Conservation (phyloP, 1,140 invertebrate species). For the Drosophila willistoni region DNA sequence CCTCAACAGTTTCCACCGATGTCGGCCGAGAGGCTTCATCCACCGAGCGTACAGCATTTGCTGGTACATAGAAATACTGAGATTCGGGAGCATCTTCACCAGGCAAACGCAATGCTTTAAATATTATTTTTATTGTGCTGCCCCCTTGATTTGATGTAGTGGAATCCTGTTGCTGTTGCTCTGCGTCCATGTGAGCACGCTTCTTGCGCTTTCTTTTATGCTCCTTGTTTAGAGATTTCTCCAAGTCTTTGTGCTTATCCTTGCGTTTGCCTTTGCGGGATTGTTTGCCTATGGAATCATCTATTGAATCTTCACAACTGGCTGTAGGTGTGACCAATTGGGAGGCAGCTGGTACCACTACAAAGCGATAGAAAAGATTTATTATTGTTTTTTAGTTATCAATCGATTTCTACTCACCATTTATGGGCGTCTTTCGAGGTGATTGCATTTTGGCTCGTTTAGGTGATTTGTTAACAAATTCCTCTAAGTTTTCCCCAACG, state of each 20-base stretch:
- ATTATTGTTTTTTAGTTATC: not conserved
- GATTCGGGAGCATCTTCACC: slow-evolving; percentile 84
- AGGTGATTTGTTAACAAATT: slow-evolving; percentile 51
- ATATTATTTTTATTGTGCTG: slow-evolving; percentile 86
- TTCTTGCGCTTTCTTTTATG: slow-evolving; percentile 90
- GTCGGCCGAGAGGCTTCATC: slow-evolving; percentile 79
- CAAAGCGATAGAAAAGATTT: slow-evolving; percentile 33
- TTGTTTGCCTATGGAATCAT: slow-evolving; percentile 63
- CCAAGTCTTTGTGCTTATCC: slow-evolving; percentile 87
- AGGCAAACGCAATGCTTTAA: slow-evolving; percentile 91
- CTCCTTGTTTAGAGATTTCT: slow-evolving; percentile 85
- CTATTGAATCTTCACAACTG: slow-evolving; percentile 67
- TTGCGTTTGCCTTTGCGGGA: slow-evolving; percentile 86
- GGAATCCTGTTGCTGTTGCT: slow-evolving; percentile 83
- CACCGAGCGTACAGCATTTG: slow-evolving; percentile 78
- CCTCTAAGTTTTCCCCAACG: slow-evolving; percentile 43
- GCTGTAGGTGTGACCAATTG: slow-evolving; percentile 24
- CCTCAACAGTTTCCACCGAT: slow-evolving; percentile 81
- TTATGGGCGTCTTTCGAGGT: slow-evolving; percentile 62
- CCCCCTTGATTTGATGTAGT: slow-evolving; percentile 84
- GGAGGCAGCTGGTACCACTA: slow-evolving; percentile 23
- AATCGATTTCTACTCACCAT: slow-evolving; percentile 40
- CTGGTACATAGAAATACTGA: slow-evolving; percentile 80
- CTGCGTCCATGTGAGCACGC: slow-evolving; percentile 83
- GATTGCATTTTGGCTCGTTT: slow-evolving; percentile 60